phyloP scores from a whole-genome alignment of 2,113 vertebrate genomes.

The Trochalopteron elliotii region DNA sequence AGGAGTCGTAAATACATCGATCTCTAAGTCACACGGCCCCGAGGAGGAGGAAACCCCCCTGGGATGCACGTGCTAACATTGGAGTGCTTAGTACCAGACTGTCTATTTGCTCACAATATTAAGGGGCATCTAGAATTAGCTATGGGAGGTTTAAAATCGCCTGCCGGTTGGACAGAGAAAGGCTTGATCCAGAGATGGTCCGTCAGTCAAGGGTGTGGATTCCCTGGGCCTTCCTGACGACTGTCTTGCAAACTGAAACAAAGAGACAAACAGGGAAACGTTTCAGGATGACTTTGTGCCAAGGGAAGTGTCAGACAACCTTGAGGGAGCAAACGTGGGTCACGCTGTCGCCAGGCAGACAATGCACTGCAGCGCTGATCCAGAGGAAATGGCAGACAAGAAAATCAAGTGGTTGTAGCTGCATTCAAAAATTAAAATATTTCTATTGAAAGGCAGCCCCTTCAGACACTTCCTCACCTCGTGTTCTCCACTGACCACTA shows the following conservation, averaged over 20 bases:
- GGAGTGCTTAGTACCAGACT: slow-evolving; percentile 76
- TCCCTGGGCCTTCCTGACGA: slow-evolving; percentile 79
- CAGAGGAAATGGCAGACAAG: background rate
- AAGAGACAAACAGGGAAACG: slow-evolving; percentile 54
- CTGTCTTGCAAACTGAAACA: slow-evolving; percentile 77
- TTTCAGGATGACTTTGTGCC: slow-evolving; percentile 14
- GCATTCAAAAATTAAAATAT: background rate
- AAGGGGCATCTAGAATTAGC: slow-evolving; percentile 83
- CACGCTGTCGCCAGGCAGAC: background rate
- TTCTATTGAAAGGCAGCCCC: background rate
- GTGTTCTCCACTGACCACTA: background rate
- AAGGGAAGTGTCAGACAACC: background rate
- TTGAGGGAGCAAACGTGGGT: background rate
- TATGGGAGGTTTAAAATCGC: slow-evolving; percentile 76
- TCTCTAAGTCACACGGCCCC: slow-evolving; percentile 66
- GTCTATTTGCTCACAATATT: slow-evolving; percentile 82
- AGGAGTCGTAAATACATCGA: slow-evolving; percentile 70
- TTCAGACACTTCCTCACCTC: background rate
- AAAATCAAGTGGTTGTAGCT: background rate
- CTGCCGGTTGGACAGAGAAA: slow-evolving; percentile 76
- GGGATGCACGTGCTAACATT: slow-evolving; percentile 39
- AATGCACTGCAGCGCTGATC: background rate
- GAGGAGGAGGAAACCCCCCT: slow-evolving; percentile 64
- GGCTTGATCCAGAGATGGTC: slow-evolving; percentile 78
- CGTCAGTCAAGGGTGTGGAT: slow-evolving; percentile 73